These are phyloP conservation scores for Neogale vison DNA, from an alignment of 2,113 vertebrate genomes.

Conservation along the genomic window DNA sequence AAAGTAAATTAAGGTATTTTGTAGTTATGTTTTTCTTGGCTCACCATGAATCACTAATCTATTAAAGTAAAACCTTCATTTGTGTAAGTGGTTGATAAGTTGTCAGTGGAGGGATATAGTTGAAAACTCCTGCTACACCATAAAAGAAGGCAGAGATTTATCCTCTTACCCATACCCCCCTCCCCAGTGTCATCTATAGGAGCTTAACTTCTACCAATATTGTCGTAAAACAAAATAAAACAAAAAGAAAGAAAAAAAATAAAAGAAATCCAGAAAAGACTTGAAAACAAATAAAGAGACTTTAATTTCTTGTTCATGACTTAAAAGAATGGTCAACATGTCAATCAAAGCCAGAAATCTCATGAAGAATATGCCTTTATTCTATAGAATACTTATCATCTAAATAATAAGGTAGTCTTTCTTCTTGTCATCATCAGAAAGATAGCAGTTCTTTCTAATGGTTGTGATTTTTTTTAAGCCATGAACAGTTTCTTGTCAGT, in stretches of 20 bases:
- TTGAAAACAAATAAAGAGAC: not conserved
- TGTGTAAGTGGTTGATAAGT: not conserved
- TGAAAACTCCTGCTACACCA: not conserved
- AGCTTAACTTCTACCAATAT: not conserved
- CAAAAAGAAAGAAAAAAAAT: not conserved
- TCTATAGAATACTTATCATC: not conserved
- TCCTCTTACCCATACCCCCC: not conserved
- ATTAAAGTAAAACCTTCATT: constrained; percentile 5
- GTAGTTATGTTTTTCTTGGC: not conserved
- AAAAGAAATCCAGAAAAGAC: not conserved
- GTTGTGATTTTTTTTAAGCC: not conserved
- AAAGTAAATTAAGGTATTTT: not conserved
- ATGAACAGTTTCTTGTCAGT: constrained; percentile 15
- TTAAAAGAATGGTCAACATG: not conserved
- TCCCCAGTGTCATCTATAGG: not conserved
- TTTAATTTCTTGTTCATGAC: not conserved
- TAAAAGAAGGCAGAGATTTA: not conserved
- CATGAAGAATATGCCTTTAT: not conserved
- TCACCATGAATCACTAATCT: not conserved
- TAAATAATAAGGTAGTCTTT: not conserved
- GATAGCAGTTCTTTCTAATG: constrained; percentile 8
- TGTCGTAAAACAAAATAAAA: not conserved
- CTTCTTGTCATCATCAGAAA: not conserved
- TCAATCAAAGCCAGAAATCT: not conserved
- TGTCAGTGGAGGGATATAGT: not conserved